Evolutionary conservation across 2,888 invertebrate species (phyloP), one percentile per base, ranked within the genome.

Genomic region (Caradrina kadenii): DNA sequence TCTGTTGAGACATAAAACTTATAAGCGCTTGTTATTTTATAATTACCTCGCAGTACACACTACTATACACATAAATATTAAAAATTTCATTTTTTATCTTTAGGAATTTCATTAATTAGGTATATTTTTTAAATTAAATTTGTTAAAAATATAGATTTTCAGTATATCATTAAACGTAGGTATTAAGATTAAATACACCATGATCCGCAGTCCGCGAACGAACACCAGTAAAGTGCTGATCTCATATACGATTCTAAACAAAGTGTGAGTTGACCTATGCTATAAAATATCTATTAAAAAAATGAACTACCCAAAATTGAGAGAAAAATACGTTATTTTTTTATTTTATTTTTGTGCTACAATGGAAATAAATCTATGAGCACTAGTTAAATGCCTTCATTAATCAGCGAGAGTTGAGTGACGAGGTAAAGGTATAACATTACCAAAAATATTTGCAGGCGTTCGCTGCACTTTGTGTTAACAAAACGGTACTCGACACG

Each of bases 131-230:
- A 90, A 91, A 94, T 93, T 91, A 94, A 93, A 92, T 93, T 93
- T 91, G 93, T 94, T 95, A 95, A 94, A 95, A 95, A 95, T 95
- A 95, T 95, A 95, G 94, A 93, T 91, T 93, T 91, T 90, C 91
- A 92, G 93, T 93, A 90, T 92, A 92, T 92, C 90, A 90, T 92
- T 91, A 92, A 93, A 93, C 88, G 90, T 93, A 93, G 89, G 90
- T 86, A 91, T 90, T 90, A 92, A 90, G 89, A 92, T 86, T 93
- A 90, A 86, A 89, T 89, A 91, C 87, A 91, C 87, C 85, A 86
- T 85, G 83, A 86, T 87, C 87, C 90, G 88, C 90, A 88, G 90
- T 91, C 90, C 88, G 86, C 86, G 77, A 84, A 86, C 83, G 82
- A 86, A 85, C 70, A 76, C 74, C 79, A 78, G 69, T 69, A 15